Evolutionary conservation across 2,113 vertebrate genomes (phyloP), one percentile per base, ranked within the genome.

Genomic region (Lepus timidus): DNA sequence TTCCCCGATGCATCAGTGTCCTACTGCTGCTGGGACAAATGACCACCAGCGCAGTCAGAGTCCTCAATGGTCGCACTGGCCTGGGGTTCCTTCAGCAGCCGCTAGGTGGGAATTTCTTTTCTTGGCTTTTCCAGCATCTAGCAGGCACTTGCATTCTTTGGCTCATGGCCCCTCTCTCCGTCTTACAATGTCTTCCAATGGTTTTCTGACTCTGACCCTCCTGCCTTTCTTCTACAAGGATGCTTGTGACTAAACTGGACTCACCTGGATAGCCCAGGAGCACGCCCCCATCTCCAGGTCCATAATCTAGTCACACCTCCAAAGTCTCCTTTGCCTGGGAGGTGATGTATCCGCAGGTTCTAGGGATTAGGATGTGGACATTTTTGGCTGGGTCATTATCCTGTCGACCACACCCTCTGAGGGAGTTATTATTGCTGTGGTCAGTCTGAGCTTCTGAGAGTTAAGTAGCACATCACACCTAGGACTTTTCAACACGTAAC

Each of bases 101-200:
- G 75, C 58, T 39, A 87, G 68, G 39, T 22, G 14, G 90, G 61
- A 76, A 76, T 93, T 33, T 70, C 20, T 27, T 55, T 52, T 62
- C 52, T 92, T 92, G 65, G 70, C 29, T 88, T 85, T 71, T 65
- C 31, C 20, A 52, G 61, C 44, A 65, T 84, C 61, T 76, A 65
- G 75, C 62, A 79, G 33, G 22, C 49, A 19, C 61, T 64, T 90
- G 20, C n/a, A 31, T 93, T 85, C 62, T 74, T 61, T 89, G 90
- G 61, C 20, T 89, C 22, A 0, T n/a, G 44, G 11, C 31, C 11
- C 31, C 73, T 80, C 73, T 70, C 39, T 76, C 70, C 67, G 19
- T 61, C 36, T 73, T 79, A 64, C 95, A 83, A 92, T 29, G 17
- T 81, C 92, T 94, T 81, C 73, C 55, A 31, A 0, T 76, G 25